Conservation (phyloP, 2,113 vertebrate genomes). For the Hystrix brachyura region DNA sequence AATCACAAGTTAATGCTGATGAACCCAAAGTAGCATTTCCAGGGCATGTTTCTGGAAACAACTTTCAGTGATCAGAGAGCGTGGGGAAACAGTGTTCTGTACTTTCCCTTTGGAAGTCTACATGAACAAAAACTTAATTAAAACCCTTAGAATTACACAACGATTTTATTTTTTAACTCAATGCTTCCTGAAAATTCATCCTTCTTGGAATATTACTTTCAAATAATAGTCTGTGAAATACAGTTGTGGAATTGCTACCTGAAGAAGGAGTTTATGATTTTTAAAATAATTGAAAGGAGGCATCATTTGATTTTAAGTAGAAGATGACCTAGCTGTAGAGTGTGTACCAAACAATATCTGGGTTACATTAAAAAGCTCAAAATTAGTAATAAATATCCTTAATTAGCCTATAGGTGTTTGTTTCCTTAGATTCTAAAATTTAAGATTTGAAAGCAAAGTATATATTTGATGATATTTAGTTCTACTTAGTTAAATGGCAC, state of each 20-base stretch:
- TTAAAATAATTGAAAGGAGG: neutral
- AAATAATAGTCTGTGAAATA: neutral
- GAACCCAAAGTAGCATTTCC: neutral
- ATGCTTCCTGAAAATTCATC: neutral
- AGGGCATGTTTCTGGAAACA: neutral
- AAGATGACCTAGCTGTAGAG: neutral
- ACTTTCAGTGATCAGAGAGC: neutral
- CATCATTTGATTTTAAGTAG: neutral
- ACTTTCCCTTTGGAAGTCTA: neutral
- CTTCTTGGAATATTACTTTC: neutral
- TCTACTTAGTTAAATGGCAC: neutral
- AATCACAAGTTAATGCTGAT: slow-evolving; percentile 5
- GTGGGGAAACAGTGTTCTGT: neutral
- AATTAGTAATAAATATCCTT: neutral
- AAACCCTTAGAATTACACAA: neutral
- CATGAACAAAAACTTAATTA: neutral
- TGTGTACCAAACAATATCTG: neutral
- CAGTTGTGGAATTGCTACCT: neutral
- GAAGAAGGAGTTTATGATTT: neutral
- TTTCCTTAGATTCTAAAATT: slow-evolving; percentile 18
- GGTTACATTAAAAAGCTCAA: neutral
- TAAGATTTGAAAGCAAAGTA: neutral
- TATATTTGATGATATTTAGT: neutral
- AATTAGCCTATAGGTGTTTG: neutral
- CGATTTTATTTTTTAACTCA: neutral